phyloP scores from a whole-genome alignment of 2,797 vertebrate species.

The Sebastiscus tertius region DNA sequence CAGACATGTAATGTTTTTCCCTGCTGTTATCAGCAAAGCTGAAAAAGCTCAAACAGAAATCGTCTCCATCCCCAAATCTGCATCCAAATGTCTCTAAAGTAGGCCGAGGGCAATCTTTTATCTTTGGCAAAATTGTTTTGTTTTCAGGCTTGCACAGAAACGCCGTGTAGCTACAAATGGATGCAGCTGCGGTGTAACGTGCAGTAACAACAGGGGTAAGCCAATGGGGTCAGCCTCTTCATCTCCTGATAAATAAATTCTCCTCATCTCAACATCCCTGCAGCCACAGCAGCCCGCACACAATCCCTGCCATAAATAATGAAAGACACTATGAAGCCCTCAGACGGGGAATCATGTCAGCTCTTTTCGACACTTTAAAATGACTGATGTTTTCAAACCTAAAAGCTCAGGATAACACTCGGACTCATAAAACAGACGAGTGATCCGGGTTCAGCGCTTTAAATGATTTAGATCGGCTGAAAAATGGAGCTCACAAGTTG shows the following conservation, averaged over 20 bases:
- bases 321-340: slow-evolving; percentile 38
- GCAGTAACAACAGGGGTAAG: background rate
- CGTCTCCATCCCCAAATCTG: background rate
- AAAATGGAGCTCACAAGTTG: background rate
- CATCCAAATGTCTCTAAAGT: slow-evolving; percentile 7
- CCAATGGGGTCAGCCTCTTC: slow-evolving; percentile 33
- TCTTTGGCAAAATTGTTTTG: slow-evolving; percentile 5
- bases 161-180: background rate
- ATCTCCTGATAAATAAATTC: slow-evolving; percentile 45
- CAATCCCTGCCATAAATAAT: slow-evolving; percentile 52
- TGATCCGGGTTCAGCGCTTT: background rate
- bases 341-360: slow-evolving; percentile 10
- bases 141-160: slow-evolving; percentile 4
- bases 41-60: slow-evolving; percentile 1
- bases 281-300: slow-evolving; percentile 27
- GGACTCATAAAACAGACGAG: background rate
- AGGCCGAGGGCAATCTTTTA: slow-evolving; percentile 12
- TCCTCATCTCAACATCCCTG: slow-evolving; percentile 14
- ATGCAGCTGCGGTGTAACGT: background rate
- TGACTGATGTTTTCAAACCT: slow-evolving; percentile 9
- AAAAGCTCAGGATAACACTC: slow-evolving; percentile 19
- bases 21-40: slow-evolving; percentile 11
- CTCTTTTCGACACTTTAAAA: slow-evolving; percentile 24
- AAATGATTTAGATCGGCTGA: slow-evolving; percentile 8
- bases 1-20: background rate